A percentile compares a stretch with the other conserved stretches of the same genome.
Evolutionary conservation across 2,113 vertebrate species (phyloP).

Genomic region (Cnemophilus loriae): DNA sequence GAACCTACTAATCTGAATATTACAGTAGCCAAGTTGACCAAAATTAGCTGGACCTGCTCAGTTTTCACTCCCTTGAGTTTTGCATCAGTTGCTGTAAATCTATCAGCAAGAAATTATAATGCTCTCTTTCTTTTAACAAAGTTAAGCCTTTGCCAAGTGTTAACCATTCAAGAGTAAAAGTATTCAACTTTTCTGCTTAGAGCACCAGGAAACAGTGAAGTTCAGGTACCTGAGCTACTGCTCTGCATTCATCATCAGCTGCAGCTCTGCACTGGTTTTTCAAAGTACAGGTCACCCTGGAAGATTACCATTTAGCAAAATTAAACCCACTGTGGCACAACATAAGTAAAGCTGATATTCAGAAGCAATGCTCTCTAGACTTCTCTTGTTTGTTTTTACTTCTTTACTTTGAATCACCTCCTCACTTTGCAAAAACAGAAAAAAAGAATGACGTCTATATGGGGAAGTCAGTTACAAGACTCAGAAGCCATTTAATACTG

Average conservation of each 20-base stretch:
- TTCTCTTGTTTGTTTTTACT: neutral
- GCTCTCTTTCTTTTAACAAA: neutral
- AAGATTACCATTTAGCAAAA: neutral
- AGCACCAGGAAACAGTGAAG: neutral
- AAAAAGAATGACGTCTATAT: neutral
- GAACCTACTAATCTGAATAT: neutral
- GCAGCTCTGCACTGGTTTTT: neutral
- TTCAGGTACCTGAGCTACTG: neutral
- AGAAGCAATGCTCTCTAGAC: neutral
- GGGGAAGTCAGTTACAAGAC: neutral
- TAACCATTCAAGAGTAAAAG: neutral
- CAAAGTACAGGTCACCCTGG: neutral
- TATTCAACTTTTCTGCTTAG: neutral
- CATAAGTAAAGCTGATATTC: neutral
- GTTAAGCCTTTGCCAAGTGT: neutral
- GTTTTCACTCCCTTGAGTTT: neutral
- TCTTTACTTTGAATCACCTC: neutral
- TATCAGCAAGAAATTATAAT: neutral
- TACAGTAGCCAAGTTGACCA: neutral
- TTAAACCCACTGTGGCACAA: neutral
- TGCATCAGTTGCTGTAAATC: neutral
- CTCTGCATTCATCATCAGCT: neutral
- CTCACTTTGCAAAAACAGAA: neutral
- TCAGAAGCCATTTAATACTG: conserved; percentile 6
- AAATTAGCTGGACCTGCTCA: neutral